Percentiles rank a stretch among this genome's conserved stretches.
phyloP scores from a whole-genome alignment of 2,797 vertebrate species.

The Geotrypetes seraphini region DNA sequence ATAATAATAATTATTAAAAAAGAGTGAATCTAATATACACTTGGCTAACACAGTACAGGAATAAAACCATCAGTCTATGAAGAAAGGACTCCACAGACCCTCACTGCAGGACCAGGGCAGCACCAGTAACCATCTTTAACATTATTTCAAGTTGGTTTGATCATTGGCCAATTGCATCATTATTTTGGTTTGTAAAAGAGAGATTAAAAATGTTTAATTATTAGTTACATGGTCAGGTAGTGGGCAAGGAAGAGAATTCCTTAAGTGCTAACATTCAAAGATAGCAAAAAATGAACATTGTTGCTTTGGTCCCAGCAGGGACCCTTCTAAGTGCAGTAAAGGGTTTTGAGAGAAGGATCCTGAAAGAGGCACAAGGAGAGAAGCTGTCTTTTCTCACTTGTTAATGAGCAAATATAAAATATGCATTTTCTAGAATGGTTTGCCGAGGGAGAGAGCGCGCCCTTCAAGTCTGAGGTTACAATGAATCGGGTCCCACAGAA shows the following conservation, averaged over 20 bases:
- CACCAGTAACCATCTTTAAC: constrained; percentile 60
- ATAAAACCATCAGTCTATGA: constrained; percentile 50
- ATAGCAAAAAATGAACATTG: constrained; percentile 54
- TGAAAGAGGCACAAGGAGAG: too few relatives aligned
- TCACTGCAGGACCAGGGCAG: constrained; percentile 68
- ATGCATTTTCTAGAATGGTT: too few relatives aligned
- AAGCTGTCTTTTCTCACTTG: constrained; percentile 11
- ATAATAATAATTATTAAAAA: constrained; percentile 37
- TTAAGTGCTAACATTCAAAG: too few relatives aligned
- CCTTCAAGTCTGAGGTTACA: too few relatives aligned
- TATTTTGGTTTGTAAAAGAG: constrained; percentile 5
- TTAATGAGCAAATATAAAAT: constrained; percentile 12
- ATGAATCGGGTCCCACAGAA: too few relatives aligned
- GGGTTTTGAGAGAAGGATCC: too few relatives aligned
- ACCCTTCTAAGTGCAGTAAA: constrained; percentile 18
- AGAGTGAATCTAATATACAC: constrained; percentile 64
- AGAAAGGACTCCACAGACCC: constrained; percentile 36
- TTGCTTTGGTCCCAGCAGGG: constrained; percentile 48
- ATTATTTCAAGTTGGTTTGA: constrained; percentile 27
- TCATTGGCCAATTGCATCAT: background rate
- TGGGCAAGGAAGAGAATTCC: too few relatives aligned
- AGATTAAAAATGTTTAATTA: background rate
- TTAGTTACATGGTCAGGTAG: too few relatives aligned
- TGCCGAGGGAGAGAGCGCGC: too few relatives aligned
- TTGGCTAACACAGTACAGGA: constrained; percentile 69